Conservation (phyloP, 2,113 vertebrate species). For the Monarcha castaneiventris region DNA sequence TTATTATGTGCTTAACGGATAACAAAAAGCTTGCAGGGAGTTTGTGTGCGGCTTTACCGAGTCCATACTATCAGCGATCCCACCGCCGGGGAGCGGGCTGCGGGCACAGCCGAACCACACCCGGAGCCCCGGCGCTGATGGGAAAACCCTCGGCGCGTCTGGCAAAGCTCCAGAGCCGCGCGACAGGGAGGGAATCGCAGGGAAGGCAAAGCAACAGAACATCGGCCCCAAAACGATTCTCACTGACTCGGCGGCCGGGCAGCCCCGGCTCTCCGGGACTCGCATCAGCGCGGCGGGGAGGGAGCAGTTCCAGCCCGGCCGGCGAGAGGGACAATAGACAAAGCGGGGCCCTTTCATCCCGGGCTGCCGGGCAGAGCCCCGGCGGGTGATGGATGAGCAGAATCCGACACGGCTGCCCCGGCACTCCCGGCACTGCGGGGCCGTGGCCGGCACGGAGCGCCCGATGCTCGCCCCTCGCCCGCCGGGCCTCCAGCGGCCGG, state of each 20-base stretch:
- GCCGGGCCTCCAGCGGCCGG: background rate
- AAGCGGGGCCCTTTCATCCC: background rate
- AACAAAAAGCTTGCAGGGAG: background rate
- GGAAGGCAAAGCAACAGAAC: background rate
- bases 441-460: conserved; percentile 30
- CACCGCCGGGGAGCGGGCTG: background rate
- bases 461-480: background rate
- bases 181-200: background rate
- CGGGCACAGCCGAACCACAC: background rate
- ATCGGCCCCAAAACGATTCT: background rate
- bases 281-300: background rate
- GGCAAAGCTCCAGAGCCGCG: background rate
- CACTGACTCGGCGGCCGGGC: background rate
- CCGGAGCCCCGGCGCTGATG: background rate
- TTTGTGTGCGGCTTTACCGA: background rate
- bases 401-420: conserved; percentile 48
- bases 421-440: background rate
- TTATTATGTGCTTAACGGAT: background rate
- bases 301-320: background rate
- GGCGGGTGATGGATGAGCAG: conserved; percentile 77
- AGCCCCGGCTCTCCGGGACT: background rate
- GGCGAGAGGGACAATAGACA: background rate
- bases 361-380: conserved; percentile 42
- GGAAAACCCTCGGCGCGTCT: background rate
- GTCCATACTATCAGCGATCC: background rate